Percentiles rank a stretch among this genome's conserved stretches.
Conservation (phyloP, 2,888 invertebrate species). For the Panopea generosa region DNA sequence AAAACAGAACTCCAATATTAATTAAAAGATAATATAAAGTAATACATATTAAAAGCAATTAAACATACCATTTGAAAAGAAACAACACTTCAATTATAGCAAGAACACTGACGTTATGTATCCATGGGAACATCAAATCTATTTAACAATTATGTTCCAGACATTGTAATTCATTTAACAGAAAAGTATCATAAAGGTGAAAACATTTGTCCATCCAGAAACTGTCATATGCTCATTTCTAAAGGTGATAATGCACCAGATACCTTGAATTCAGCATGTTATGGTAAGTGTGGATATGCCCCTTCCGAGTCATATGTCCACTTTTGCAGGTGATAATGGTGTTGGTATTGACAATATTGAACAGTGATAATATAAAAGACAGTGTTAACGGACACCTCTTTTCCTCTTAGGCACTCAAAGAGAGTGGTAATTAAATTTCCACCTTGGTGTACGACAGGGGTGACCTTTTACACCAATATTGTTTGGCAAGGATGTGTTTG, state of each 20-base stretch:
- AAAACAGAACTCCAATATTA: too few species aligned
- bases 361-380: too few species aligned
- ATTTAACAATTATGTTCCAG: too few species aligned
- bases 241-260: not conserved
- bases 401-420: not conserved
- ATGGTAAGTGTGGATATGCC: not conserved
- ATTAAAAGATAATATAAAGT: too few species aligned
- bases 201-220: not conserved
- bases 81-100: too few species aligned
- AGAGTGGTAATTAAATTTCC: conserved; percentile 46
- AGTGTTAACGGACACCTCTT: too few species aligned
- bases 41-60: too few species aligned
- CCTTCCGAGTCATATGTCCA: not conserved
- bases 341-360: too few species aligned
- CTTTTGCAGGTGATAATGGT: not conserved
- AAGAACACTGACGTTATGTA: too few species aligned
- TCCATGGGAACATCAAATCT: too few species aligned
- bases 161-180: too few species aligned
- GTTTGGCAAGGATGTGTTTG: conserved; percentile 33
- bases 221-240: not conserved
- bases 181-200: not conserved
- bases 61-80: too few species aligned
- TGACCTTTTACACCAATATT: conserved; percentile 23
- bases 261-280: not conserved
- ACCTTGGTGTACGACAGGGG: conserved; percentile 21